These are phyloP conservation scores for Andrena camellia DNA, from an alignment of 2,888 invertebrate genomes.

Conservation along the genomic window DNA sequence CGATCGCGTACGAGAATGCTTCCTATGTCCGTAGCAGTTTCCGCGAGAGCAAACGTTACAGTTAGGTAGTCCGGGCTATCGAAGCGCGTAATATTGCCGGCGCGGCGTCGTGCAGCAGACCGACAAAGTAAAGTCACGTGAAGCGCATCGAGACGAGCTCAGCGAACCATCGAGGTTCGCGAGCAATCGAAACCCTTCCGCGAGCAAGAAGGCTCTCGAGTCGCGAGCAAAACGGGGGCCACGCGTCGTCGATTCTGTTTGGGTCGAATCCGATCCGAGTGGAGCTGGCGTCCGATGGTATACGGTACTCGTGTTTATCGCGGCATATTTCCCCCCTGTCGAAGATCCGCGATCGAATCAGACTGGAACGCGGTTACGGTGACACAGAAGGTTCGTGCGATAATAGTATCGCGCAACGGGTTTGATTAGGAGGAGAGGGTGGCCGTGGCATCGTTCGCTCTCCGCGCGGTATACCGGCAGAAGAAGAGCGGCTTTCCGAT, in stretches of 20 bases:
- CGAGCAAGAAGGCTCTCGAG: background rate
- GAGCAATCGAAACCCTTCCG: background rate
- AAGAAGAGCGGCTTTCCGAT: conserved; percentile 16
- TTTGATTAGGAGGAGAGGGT: conserved; percentile 1
- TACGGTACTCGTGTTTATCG: background rate
- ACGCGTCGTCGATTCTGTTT: background rate
- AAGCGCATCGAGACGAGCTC: background rate
- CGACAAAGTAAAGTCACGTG: background rate
- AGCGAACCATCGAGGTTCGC: background rate
- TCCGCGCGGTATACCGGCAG: background rate
- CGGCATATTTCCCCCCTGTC: conserved; percentile 28
- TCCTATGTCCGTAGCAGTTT: conserved; percentile 14
- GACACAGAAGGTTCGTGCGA: conserved; percentile 29
- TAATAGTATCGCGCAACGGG: conserved; percentile 14
- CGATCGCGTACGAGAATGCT: conserved; percentile 3
- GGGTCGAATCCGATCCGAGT: background rate
- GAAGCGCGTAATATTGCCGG: conserved; percentile 1
- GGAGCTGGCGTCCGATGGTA: background rate
- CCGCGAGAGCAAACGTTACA: conserved; percentile 43
- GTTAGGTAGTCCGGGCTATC: conserved; percentile 27
- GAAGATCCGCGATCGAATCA: conserved; percentile 47
- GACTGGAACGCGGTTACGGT: conserved; percentile 65
- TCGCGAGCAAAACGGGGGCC: background rate
- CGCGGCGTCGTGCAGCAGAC: background rate
- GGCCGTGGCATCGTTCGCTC: background rate